These are phyloP conservation scores for Lepidonotus clava DNA, from an alignment of 2,888 invertebrate species.

Conservation along the genomic window DNA sequence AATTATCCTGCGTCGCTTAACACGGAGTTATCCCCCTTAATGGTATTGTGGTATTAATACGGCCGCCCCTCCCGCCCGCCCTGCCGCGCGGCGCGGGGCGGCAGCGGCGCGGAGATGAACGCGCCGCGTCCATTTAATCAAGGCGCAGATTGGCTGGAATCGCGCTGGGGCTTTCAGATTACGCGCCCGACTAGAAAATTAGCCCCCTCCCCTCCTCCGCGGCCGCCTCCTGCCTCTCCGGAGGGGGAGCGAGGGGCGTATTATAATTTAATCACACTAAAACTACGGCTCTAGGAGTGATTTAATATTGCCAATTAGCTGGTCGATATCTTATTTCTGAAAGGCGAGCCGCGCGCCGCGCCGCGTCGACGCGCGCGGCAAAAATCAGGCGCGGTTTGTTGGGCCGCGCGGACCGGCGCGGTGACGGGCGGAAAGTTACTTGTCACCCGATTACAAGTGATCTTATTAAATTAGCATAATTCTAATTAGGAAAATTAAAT, in stretches of 20 bases:
- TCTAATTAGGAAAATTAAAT: conserved; percentile 54
- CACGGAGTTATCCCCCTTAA: conserved; percentile 51
- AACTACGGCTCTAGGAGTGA: conserved; percentile 36
- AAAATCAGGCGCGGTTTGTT: not conserved
- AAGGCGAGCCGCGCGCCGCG: not conserved
- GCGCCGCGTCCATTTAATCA: conserved; percentile 45
- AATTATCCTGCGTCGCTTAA: conserved; percentile 50
- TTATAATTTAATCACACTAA: conserved; percentile 56
- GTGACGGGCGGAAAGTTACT: conserved; percentile 28
- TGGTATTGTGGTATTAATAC: conserved; percentile 51
- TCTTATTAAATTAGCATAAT: conserved; percentile 55
- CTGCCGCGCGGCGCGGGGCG: not conserved
- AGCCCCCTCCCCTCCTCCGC: conserved; percentile 12
- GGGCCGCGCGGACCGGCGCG: not conserved
- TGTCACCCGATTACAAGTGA: conserved; percentile 44
- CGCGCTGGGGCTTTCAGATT: conserved; percentile 34
- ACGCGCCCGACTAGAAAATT: conserved; percentile 48
- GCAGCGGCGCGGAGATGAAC: not conserved
- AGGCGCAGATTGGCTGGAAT: not conserved
- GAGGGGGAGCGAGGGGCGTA: conserved; percentile 28
- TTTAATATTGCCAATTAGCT: conserved; percentile 51
- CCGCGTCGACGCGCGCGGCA: not conserved
- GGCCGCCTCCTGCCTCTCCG: not conserved
- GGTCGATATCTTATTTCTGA: conserved; percentile 52
- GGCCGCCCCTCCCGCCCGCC: not conserved